A percentile compares a stretch with the other conserved stretches of the same genome.
Conservation (phyloP, 2,113 vertebrate genomes). For the Uria aalge region DNA sequence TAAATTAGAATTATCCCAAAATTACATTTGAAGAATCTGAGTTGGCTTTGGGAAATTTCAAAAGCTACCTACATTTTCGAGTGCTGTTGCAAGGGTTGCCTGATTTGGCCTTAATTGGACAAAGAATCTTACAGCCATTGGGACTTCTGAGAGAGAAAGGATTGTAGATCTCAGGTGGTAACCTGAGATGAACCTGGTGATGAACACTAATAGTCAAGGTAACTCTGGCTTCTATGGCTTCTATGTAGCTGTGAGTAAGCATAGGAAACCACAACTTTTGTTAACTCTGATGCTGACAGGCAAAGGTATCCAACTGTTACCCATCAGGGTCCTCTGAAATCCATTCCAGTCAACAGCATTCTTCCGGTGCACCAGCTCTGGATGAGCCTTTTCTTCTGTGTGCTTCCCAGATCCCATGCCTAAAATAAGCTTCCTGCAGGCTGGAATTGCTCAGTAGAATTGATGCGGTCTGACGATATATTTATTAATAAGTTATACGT, state of each 20-base stretch:
- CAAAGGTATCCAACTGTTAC: background rate
- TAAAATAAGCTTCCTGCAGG: background rate
- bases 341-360: background rate
- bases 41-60: background rate
- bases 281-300: background rate
- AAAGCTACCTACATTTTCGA: background rate
- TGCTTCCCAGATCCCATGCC: background rate
- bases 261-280: background rate
- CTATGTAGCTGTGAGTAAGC: background rate
- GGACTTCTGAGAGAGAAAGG: background rate
- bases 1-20: conserved; percentile 6
- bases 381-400: background rate
- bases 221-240: background rate
- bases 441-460: background rate
- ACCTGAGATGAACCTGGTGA: background rate
- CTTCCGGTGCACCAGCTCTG: background rate
- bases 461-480: background rate
- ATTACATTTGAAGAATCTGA: background rate
- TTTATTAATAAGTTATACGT: background rate
- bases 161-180: background rate
- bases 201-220: background rate
- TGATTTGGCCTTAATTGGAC: background rate
- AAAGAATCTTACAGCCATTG: background rate
- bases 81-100: background rate
- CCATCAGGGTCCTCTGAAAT: background rate